Evolutionary conservation across 2,888 invertebrate species (phyloP), one percentile per base, ranked within the genome.

Genomic region (Glaucopsyche alexis): DNA sequence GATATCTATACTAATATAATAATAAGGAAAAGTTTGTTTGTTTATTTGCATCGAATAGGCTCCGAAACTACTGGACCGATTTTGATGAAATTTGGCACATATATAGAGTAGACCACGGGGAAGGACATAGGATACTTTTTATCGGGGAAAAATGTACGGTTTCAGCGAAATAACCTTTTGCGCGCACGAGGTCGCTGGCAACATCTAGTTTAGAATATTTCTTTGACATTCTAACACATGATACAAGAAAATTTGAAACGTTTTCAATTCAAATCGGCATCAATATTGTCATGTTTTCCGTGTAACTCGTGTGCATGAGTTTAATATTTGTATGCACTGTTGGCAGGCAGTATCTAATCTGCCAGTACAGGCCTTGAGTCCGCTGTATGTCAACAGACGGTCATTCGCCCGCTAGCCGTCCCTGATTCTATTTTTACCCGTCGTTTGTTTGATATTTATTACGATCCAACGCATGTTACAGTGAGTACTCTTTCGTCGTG

Each of bases 351-450:
- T 91, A 92, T 92, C 91, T 91, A 91, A 92, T 92, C 92, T 89
- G 82, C 77, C 85, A n/a, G n/a, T n/a, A n/a, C n/a, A 83, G 90
- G 86, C 93, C 93, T 92, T 93, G 93, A 88, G 91, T 91, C 84
- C 85, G 86, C 90, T 90, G 87, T 90, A 86, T 92, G 92, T 91
- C 92, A 91, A 88, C 84, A 84, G 83, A 81, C 91, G 93, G 92
- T 92, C 91, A 87, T 90, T 92, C 88, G 83, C 88, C 91, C 84
- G 84, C 76, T 78, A 80, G 80, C 83, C 83, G 85, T 78, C 84
- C 81, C 82, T 82, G 83, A 80, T 79, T 84, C 92, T 93, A 93
- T 93, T 91, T 91, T 89, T 90, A 89, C 84, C 75, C 82, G 80
- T 77, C 83, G 85, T 84, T 88, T 90, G 88, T 90, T 87, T 88